These are phyloP conservation scores for Patella ulyssiponensis DNA, from an alignment of 2,888 invertebrate genomes.

Conservation along the genomic window DNA sequence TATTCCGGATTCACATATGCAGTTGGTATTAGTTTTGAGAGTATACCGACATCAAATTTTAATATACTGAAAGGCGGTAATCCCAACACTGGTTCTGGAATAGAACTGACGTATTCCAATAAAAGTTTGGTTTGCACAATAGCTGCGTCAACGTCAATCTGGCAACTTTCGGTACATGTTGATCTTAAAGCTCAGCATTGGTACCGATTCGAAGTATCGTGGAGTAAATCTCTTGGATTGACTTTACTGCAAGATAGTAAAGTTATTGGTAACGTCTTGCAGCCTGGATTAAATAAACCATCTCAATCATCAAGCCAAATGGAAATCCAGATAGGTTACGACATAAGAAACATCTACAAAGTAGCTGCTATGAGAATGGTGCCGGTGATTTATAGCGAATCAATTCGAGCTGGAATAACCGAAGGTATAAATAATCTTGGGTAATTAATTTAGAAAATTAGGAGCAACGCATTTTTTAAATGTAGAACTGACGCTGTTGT, in stretches of 20 bases:
- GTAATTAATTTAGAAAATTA: too few species aligned
- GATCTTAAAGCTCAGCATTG: conserved; percentile 40
- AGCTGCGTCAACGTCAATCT: conserved; percentile 41
- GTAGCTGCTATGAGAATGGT: not conserved
- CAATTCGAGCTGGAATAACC: not conserved
- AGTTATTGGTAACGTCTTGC: conserved; percentile 40
- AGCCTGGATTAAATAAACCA: conserved; percentile 21
- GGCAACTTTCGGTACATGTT: conserved; percentile 40
- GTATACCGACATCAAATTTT: conserved; percentile 4
- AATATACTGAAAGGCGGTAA: conserved; percentile 13
- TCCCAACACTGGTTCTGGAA: conserved; percentile 33
- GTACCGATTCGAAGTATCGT: conserved; percentile 53
- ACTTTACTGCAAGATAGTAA: conserved; percentile 43
- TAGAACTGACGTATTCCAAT: conserved; percentile 43
- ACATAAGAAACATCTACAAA: not conserved
- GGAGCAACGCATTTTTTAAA: too few species aligned
- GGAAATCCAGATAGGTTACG: not conserved
- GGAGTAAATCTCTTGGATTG: conserved; percentile 46
- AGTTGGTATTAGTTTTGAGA: conserved; percentile 18
- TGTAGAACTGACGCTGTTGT: too few species aligned
- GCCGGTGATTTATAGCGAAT: not conserved
- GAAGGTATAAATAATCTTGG: not conserved
- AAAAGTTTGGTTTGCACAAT: conserved; percentile 44
- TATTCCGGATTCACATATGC: conserved; percentile 27
- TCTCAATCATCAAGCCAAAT: not conserved